Evolutionary conservation across 2,888 invertebrate species (phyloP).

Genomic region (Coelopa pilipes): DNA sequence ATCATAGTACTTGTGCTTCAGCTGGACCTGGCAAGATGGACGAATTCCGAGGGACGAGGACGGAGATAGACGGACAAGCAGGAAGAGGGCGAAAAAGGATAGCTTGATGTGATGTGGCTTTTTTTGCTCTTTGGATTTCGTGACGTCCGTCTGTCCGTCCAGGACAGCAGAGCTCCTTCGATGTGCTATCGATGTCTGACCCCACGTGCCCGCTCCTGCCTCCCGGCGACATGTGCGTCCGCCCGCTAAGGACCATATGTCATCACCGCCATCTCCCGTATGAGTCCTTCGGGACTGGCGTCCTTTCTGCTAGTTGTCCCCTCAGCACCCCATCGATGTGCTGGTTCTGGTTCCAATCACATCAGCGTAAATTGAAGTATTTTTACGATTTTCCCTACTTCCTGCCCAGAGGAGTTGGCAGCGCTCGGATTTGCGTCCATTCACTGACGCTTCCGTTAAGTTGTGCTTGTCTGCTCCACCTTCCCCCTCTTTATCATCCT

Average conservation of each 20-base stretch:
- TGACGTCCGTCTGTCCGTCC: background rate
- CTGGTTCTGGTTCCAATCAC: background rate
- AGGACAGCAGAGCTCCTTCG: background rate
- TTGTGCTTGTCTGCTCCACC: background rate
- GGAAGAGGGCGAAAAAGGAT: background rate
- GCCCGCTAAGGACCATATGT: conserved; percentile 6
- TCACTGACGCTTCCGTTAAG: background rate
- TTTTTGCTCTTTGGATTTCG: conserved; percentile 1
- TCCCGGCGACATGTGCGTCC: background rate
- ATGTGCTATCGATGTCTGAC: background rate
- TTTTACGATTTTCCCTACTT: conserved; percentile 1
- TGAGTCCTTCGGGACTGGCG: background rate
- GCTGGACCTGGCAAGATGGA: no score
- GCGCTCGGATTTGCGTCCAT: background rate
- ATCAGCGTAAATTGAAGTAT: conserved; percentile 5
- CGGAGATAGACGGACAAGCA: no score
- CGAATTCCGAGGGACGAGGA: no score
- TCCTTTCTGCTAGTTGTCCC: background rate
- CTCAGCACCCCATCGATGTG: background rate
- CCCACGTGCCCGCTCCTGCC: no score
- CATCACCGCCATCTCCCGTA: background rate
- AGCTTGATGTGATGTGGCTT: background rate
- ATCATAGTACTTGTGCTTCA: no score
- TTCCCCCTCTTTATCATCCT: no score
- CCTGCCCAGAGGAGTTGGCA: no score